Conservation (phyloP, 2,113 vertebrate species). For the Melanerpes formicivorus region DNA sequence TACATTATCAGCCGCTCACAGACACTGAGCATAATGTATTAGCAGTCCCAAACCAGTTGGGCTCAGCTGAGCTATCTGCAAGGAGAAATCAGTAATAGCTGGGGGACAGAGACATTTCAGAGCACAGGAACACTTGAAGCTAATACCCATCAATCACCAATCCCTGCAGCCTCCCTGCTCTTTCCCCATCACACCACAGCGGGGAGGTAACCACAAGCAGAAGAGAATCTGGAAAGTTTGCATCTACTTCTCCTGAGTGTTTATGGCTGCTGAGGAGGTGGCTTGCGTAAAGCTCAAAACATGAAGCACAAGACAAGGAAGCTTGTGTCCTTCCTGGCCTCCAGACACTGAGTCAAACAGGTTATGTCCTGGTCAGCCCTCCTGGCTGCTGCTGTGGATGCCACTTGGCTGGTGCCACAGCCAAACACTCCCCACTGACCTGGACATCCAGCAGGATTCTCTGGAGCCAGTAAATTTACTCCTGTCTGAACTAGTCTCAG, state of each 20-base stretch:
- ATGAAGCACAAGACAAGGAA: background rate
- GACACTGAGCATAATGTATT: background rate
- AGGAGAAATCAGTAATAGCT: slow-evolving; percentile 2
- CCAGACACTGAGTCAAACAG: background rate
- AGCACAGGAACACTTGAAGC: background rate
- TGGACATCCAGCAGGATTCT: rapidly evolving
- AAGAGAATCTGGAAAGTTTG: slow-evolving; percentile 32
- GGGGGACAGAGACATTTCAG: background rate
- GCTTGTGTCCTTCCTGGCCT: background rate
- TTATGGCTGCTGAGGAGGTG: background rate
- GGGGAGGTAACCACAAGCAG: slow-evolving; percentile 14
- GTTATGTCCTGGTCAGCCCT: background rate
- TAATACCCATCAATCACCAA: background rate
- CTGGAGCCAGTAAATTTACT: background rate
- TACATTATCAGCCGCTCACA: slow-evolving; percentile 51
- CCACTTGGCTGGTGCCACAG: background rate
- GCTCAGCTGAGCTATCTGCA: slow-evolving; percentile 8
- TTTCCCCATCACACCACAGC: background rate
- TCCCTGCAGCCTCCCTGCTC: background rate
- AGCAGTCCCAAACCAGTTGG: background rate
- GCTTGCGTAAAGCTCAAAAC: background rate
- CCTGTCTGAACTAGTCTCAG: background rate
- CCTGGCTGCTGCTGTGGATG: background rate
- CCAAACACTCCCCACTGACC: background rate
- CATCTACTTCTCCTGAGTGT: background rate